Evolutionary conservation across 2,797 vertebrate genomes (phyloP), one percentile per base, ranked within the genome.

Genomic region (Myripristis jacobus): DNA sequence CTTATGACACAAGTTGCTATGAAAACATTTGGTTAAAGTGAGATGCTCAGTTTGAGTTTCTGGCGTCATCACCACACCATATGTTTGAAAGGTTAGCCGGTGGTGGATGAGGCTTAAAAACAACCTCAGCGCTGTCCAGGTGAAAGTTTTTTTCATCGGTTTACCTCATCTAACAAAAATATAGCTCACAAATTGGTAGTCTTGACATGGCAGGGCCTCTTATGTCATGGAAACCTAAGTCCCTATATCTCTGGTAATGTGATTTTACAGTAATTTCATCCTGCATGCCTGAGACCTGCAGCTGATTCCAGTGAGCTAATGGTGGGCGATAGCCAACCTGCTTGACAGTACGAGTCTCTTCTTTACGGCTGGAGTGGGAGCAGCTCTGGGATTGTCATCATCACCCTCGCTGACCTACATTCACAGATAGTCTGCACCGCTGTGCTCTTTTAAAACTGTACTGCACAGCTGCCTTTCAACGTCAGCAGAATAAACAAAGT

Each of bases 371-470:
- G 65, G 66, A 51, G 18, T 51, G 75, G 65, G 73, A 83, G 65
- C 47, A 58, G 82, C 56, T 43, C 87, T 89, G 88, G 31, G 70
- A 87, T 82, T 87, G 78, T 89, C 89, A 88, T 91, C 86, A 85
- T 69, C 77, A 79, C 60, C 82, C 77, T 66, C 16, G 2, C 63
- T 88, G 88, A 91, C 89, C 88, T 89, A 88, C 80, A 88, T 90
- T 82, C 68, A 69, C 57, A 65, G 66, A 79, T 38, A 57, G 38
- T 75, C 69, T 60, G 54, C 59, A 77, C 65, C 24, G 63, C 77
- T 34, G 36, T 43, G 56, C 41, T 57, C 12, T 46, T 31, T 48
- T 19, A 25, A 18, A 29, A 61, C 15, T 22, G 38, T 61, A n/a
- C 21, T 63, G 64, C 12, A 29, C 38, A 55, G 43, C 25, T 63